Conservation (phyloP, 2,888 invertebrate genomes). For the Anthophora plumipes region DNA sequence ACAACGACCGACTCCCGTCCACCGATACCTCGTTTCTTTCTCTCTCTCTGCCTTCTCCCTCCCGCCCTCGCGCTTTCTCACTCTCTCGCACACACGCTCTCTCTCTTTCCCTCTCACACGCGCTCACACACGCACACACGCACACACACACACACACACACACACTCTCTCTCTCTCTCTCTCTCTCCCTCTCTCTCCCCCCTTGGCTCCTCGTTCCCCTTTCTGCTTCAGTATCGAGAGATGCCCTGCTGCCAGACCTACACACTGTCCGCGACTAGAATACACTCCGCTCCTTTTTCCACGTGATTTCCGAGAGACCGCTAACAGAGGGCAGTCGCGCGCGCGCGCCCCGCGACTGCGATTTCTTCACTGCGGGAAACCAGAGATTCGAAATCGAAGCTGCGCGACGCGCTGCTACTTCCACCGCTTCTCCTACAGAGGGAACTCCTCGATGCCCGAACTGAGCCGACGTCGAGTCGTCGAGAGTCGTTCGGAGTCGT, state of each 20-base stretch:
- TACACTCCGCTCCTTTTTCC: slow-evolving; percentile 48
- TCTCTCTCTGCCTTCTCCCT: slow-evolving; percentile 5
- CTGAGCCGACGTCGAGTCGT: slow-evolving; percentile 38
- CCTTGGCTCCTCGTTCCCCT: not conserved
- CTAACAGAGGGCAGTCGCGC: slow-evolving; percentile 60
- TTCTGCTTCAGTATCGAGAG: no score
- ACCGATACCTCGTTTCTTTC: slow-evolving; percentile 16
- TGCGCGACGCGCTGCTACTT: slow-evolving; percentile 42
- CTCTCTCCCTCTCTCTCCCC: not conserved
- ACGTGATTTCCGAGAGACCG: slow-evolving; percentile 57
- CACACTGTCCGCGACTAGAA: slow-evolving; percentile 13
- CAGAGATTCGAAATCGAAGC: slow-evolving; percentile 57
- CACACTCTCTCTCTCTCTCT: not conserved
- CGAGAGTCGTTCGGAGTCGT: slow-evolving; percentile 3
- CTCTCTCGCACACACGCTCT: no score
- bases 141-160: no score
- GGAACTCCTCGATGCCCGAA: slow-evolving; percentile 50
- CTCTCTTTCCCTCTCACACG: no score
- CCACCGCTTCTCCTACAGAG: slow-evolving; percentile 30
- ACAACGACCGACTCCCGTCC: slow-evolving; percentile 35
- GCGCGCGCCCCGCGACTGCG: slow-evolving; percentile 65
- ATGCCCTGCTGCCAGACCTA: not conserved
- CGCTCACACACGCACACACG: no score
- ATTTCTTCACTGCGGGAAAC: slow-evolving; percentile 61
- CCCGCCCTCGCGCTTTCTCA: not conserved